These are phyloP conservation scores for Triops cancriformis DNA, from an alignment of 1,140 invertebrate species.

Conservation along the genomic window DNA sequence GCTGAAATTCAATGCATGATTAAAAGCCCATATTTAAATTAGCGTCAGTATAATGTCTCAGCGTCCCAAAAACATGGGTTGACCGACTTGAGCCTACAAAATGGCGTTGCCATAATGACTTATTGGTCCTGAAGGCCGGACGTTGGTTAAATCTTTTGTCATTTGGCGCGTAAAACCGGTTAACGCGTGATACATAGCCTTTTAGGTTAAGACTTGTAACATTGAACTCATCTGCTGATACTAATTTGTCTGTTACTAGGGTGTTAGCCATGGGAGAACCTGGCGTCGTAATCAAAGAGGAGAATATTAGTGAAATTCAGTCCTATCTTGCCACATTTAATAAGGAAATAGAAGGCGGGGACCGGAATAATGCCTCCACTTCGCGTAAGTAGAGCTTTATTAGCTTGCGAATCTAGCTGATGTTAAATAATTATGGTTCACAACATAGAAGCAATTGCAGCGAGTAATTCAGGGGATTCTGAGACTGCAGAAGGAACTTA, in stretches of 20 bases:
- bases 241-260: neutral
- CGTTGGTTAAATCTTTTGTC: neutral
- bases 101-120: neutral
- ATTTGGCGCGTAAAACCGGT: neutral
- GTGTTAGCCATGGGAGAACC: neutral
- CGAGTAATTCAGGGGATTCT: conserved; percentile 37
- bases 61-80: neutral
- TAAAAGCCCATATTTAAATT: neutral
- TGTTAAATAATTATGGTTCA: conserved; percentile 21
- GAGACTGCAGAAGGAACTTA: conserved; percentile 54
- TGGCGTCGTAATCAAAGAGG: conserved; percentile 30
- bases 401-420: neutral
- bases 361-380: conserved; percentile 39
- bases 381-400: conserved; percentile 32
- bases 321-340: conserved; percentile 75
- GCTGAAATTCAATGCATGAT: conserved; percentile 10
- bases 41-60: neutral
- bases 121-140: neutral
- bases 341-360: conserved; percentile 64
- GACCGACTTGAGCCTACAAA: neutral
- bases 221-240: too few relatives aligned
- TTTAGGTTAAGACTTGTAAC: neutral
- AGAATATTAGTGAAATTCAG: conserved; percentile 64
- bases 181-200: neutral
- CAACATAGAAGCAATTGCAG: conserved; percentile 29